Base-by-base conservation (phyloP, 2,797 vertebrate genomes). In the Sparus aurata region DNA sequence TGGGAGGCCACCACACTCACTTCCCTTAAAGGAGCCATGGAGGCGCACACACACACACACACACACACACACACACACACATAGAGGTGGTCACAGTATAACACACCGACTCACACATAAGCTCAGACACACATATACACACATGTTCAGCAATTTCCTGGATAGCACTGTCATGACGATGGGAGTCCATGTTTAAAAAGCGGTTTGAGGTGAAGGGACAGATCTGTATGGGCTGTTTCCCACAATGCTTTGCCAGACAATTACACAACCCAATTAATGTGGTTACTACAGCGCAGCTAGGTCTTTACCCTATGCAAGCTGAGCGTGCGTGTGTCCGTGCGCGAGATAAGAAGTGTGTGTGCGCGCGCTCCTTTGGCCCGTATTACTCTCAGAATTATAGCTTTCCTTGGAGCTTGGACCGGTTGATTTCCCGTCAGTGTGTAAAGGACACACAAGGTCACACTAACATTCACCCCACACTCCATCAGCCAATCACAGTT, bases 241-340 rank as follows among this genome's bases (percentile, higher is more conserved):
- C 92, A 93, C 91, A 91, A 91, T 90, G 85, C 90, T 91, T 90
- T 93, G 90, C 92, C 92, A 92, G 81, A 92, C 89, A 93, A 93
- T 94, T 94, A 92, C 92, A 92, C 89, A 94, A 94, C 90, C 85
- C 91, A 93, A 93, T 91, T 90, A 93, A 92, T 94, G 93, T 94
- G 93, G 92, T 93, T 87, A 92, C 89, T 89, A 87, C 77, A 80
- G 83, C 69, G 67, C 83, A 82, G 83, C 81, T 77, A 83, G 72
- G 84, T 85, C 81, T 85, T 66, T 25, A 67, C 78, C 83, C 62
- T 45, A 63, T 74, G 79, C 62, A 46, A 75, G 78, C 53, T 10
- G 49, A 75, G 41, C 57, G 77, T 82, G 75, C 69, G 38, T 57
- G 72, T 53, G 12, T 50, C 55, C 9, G 61, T 25, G 63, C 38